A percentile compares a stretch with the other conserved stretches of the same genome.
Evolutionary conservation across 2,113 vertebrate genomes (phyloP).

Genomic region (Corapipo altera): DNA sequence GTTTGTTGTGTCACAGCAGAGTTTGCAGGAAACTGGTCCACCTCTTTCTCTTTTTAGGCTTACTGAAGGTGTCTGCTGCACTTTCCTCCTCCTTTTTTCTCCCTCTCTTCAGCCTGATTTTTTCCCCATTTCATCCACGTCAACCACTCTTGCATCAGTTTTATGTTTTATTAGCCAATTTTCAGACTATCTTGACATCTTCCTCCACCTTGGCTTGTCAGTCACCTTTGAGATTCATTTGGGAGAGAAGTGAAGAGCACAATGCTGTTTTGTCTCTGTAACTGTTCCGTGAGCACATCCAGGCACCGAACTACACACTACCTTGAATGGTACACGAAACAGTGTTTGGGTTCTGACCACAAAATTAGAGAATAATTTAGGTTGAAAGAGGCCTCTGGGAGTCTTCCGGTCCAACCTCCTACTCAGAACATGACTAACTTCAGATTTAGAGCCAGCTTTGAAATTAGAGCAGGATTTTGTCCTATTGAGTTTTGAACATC

Average conservation of each 20-base stretch:
- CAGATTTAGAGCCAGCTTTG: not conserved
- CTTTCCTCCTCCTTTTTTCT: not conserved
- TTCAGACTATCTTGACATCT: not conserved
- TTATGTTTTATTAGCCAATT: not conserved
- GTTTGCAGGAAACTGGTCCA: not conserved
- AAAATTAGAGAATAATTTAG: not conserved
- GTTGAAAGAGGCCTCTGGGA: not conserved
- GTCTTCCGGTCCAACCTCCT: not conserved
- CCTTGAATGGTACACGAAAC: not conserved
- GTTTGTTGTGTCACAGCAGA: not conserved
- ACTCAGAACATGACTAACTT: not conserved
- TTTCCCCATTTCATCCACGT: not conserved
- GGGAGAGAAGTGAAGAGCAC: not conserved
- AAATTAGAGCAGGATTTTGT: not conserved
- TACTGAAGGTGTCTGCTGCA: not conserved
- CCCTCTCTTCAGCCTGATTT: not conserved
- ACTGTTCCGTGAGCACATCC: not conserved
- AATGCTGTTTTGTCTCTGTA: not conserved
- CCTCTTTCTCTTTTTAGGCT: not conserved
- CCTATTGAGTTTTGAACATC: not conserved
- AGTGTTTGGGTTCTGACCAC: not conserved
- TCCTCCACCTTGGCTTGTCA: not conserved
- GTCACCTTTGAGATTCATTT: not conserved
- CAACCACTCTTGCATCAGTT: not conserved
- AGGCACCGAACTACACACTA: rapidly evolving